A percentile compares a stretch with the other conserved stretches of the same genome.
These are phyloP conservation scores for Ormyrus rosae DNA, from an alignment of 2,888 invertebrate genomes.

Conservation along the genomic window DNA sequence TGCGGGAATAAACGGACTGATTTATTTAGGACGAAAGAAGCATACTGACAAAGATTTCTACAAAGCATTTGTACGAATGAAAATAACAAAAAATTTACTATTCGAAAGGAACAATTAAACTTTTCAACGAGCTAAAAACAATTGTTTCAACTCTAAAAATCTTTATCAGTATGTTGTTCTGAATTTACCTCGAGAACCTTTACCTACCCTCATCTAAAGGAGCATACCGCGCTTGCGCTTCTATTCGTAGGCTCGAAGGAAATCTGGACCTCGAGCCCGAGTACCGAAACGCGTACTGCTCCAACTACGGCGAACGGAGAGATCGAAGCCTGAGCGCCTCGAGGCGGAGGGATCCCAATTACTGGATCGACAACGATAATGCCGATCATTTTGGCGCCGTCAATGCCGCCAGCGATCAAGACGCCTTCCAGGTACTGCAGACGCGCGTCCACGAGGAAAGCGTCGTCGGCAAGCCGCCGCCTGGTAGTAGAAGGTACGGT, in stretches of 20 bases:
- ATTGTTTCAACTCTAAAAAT: background rate
- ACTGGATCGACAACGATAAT: constrained; percentile 69
- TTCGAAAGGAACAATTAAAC: background rate
- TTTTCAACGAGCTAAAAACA: background rate
- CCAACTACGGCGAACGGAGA: constrained; percentile 61
- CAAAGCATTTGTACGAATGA: background rate
- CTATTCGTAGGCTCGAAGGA: constrained; percentile 70
- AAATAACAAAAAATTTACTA: background rate
- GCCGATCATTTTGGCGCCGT: constrained; percentile 65
- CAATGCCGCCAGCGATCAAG: constrained; percentile 67
- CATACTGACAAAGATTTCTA: background rate
- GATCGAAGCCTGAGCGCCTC: constrained; percentile 68
- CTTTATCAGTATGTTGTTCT: background rate
- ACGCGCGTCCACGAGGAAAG: constrained; percentile 70
- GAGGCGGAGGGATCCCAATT: constrained; percentile 61
- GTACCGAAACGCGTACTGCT: constrained; percentile 75
- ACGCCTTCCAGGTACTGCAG: constrained; percentile 70
- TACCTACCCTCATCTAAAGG: background rate
- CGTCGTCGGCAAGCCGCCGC: constrained; percentile 69
- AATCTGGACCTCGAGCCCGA: constrained; percentile 74
- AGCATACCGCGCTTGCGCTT: background rate
- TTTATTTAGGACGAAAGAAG: too few species aligned
- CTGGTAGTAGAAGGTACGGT: constrained; percentile 65
- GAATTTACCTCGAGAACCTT: background rate
- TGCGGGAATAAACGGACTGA: too few species aligned